These are phyloP conservation scores for Halcyon leucocephala DNA, from an alignment of 2,797 vertebrate genomes.

Conservation along the genomic window DNA sequence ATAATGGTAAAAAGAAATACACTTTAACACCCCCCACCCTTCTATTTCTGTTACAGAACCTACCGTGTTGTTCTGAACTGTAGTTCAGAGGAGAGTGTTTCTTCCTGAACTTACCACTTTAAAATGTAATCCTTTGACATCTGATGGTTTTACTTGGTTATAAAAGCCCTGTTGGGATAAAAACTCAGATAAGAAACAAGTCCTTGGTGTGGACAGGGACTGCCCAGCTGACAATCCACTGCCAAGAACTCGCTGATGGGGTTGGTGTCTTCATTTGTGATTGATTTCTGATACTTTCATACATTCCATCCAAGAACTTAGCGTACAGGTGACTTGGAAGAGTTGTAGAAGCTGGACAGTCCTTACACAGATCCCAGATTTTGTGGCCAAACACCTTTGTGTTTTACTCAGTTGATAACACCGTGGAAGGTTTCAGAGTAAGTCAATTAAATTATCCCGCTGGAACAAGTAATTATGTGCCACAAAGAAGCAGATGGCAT, in stretches of 20 bases:
- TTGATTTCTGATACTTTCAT: background rate
- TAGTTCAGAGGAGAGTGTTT: background rate
- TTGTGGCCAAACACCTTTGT: no score
- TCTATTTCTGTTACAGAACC: background rate
- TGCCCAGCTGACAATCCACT: background rate
- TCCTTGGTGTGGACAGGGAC: background rate
- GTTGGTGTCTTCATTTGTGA: background rate
- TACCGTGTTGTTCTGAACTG: background rate
- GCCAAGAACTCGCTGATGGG: background rate
- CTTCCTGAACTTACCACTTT: background rate
- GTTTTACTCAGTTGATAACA: background rate
- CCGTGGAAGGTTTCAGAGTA: background rate
- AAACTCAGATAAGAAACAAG: background rate
- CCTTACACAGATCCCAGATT: rapidly evolving
- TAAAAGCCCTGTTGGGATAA: background rate
- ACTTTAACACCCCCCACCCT: background rate
- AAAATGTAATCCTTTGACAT: background rate
- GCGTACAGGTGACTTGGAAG: background rate
- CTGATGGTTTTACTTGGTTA: background rate
- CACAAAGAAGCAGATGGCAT: background rate
- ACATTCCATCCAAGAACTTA: background rate
- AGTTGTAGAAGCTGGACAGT: background rate
- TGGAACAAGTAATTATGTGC: background rate
- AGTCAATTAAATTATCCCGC: background rate
- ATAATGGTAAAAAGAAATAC: background rate